phyloP scores from a whole-genome alignment of 2,797 vertebrate genomes.

The Rhincodon typus region DNA sequence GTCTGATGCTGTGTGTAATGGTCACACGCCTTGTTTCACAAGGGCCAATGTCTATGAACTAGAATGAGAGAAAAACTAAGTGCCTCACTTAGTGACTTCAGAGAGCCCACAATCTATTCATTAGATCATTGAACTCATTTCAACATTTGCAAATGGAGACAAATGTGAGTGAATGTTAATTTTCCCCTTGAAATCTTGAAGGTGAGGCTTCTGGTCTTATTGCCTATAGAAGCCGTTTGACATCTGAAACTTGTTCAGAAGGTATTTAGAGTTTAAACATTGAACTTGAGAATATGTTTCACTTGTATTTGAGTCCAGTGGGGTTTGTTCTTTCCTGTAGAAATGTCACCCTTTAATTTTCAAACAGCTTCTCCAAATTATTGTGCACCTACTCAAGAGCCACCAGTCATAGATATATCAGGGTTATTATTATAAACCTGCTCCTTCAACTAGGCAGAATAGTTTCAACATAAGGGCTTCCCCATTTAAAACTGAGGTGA shows the following conservation, averaged over 20 bases:
- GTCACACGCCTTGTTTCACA: neutral
- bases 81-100: too few species aligned
- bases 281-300: neutral
- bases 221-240: neutral
- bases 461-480: too few species aligned
- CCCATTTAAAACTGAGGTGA: too few species aligned
- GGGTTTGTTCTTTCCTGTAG: neutral
- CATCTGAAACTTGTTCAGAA: neutral
- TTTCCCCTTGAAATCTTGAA: neutral
- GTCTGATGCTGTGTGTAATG: neutral
- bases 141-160: neutral
- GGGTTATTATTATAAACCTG: neutral
- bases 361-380: neutral
- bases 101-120: neutral
- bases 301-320: neutral
- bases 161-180: neutral
- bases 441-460: neutral
- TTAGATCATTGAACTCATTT: neutral
- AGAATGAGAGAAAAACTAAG: neutral
- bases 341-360: neutral
- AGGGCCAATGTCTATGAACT: neutral
- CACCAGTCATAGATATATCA: neutral
- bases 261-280: neutral
- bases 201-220: neutral
- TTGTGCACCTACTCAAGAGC: neutral